Base-by-base conservation (phyloP, 2,113 vertebrate genomes). In the Campylorhamphus procurvoides region DNA sequence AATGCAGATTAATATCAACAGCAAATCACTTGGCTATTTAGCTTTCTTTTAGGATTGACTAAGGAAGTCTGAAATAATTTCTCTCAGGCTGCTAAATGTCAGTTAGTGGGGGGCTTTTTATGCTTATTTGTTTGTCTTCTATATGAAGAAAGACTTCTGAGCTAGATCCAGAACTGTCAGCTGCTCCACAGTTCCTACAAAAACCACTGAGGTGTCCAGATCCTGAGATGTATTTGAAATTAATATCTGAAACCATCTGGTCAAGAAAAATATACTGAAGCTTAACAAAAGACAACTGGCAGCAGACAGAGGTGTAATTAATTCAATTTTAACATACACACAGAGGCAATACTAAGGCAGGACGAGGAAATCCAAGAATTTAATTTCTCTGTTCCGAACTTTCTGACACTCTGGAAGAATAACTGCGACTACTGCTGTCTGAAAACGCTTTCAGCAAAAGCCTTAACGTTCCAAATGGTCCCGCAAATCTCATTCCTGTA, bases 401-500 rank as follows among this genome's bases (percentile, higher is more conserved):
- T 97, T 89, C 60, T 92, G 91, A 88, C 71, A 84, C 68, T 96
- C 85, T 42, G 59, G 92, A 96, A 97, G 97, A 97, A 94, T 92
- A 96, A 96, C 88, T 93, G 88, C 7, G 28, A 69, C 46, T 95
- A 68, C 93, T 96, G 71, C 95, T 96, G 94, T 19, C 87, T 84
- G 95, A 74, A 97, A 97, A 76, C 55, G 91, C 95, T 98, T 81
- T 95, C 90, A 97, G 95, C 92, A 94, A 97, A 95, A 96, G 60
- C 83, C 91, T 80, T 72, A 95, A 92, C 6, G 9, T 69, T 97
- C 93, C 91, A 96, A 97, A 97, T 94, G 95, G 97, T 96, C 91
- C 96, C 79, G 69, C 59, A 97, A 98, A 97, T 97, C 93, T 96
- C 94, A 97, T 97, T 97, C 96, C 93, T 96, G 86, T 95, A 85